Percentiles rank a stretch among this genome's conserved stretches.
Conservation (phyloP, 1,140 invertebrate species). For the Temnothorax curvispinosus region DNA sequence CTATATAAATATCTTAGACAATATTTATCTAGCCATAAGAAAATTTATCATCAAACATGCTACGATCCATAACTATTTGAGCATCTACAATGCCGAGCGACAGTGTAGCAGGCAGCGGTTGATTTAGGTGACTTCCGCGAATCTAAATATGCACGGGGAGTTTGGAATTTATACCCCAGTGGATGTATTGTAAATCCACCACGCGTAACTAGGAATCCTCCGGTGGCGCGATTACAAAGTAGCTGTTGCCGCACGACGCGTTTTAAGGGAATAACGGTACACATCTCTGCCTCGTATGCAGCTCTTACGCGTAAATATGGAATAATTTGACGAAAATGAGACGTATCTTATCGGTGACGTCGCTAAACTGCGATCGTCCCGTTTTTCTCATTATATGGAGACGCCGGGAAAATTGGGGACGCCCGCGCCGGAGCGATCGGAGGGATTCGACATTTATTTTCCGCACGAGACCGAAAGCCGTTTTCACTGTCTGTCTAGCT, state of each 20-base stretch:
- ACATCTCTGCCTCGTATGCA: background rate
- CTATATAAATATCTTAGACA: background rate
- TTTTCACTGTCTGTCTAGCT: conserved; percentile 60
- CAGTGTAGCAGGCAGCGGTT: conserved; percentile 9
- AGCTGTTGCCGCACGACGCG: conserved; percentile 1
- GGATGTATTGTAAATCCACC: conserved; percentile 52
- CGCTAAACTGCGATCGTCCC: background rate
- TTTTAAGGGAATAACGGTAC: conserved; percentile 22
- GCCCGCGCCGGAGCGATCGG: conserved; percentile 2
- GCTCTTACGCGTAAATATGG: background rate
- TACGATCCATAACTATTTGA: background rate
- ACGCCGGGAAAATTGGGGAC: no score
- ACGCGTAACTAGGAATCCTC: conserved; percentile 48
- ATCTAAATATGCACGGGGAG: conserved; percentile 48
- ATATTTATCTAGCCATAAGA: background rate
- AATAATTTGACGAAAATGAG: background rate
- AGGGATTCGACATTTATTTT: conserved; percentile 55
- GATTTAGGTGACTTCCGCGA: conserved; percentile 46
- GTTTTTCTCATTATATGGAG: background rate
- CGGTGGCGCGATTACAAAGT: conserved; percentile 47
- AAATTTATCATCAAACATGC: conserved; percentile 28
- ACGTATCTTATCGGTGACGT: no score
- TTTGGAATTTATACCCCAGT: conserved; percentile 47
- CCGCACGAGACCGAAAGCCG: conserved; percentile 39
- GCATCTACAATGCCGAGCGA: background rate